Conservation (phyloP, 1,140 invertebrate species). For the Asbolus verrucosus region DNA sequence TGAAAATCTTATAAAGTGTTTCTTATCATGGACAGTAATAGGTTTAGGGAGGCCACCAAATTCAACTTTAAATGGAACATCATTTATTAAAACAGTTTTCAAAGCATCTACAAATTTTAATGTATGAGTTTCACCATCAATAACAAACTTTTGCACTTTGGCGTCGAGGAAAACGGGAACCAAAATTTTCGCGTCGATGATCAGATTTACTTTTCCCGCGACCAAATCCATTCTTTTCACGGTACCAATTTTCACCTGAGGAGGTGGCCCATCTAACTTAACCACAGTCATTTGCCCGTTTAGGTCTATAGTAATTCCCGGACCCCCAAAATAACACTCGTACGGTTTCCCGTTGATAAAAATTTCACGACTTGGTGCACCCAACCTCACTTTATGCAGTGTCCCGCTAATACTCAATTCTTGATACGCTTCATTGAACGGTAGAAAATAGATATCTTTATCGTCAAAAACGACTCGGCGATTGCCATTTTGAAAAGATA, state of each 20-base stretch:
- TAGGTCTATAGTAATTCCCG: slow-evolving; percentile 85
- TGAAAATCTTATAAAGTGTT: slow-evolving; percentile 86
- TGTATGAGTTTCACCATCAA: slow-evolving; percentile 80
- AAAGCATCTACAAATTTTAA: slow-evolving; percentile 84
- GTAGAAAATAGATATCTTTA: slow-evolving; percentile 74
- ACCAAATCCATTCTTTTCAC: slow-evolving; percentile 80
- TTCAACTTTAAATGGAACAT: slow-evolving; percentile 83
- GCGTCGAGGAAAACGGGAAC: slow-evolving; percentile 88
- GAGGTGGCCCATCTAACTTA: slow-evolving; percentile 87
- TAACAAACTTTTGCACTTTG: slow-evolving; percentile 83
- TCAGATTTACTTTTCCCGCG: slow-evolving; percentile 84
- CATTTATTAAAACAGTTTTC: slow-evolving; percentile 84
- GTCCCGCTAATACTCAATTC: slow-evolving; percentile 78
- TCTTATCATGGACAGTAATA: slow-evolving; percentile 81
- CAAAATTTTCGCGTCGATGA: slow-evolving; percentile 82
- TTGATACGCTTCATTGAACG: slow-evolving; percentile 80
- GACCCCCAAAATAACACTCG: slow-evolving; percentile 92
- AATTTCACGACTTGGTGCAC: slow-evolving; percentile 91
- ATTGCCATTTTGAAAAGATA: slow-evolving; percentile 82
- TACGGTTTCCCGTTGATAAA: slow-evolving; percentile 89
- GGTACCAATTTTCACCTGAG: slow-evolving; percentile 83
- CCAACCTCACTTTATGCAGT: slow-evolving; percentile 84
- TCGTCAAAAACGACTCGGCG: slow-evolving; percentile 77
- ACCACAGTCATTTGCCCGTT: slow-evolving; percentile 81
- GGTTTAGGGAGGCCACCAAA: slow-evolving; percentile 94